Evolutionary conservation across 2,888 invertebrate species (phyloP).

Genomic region (Pasiphila rectangulata): DNA sequence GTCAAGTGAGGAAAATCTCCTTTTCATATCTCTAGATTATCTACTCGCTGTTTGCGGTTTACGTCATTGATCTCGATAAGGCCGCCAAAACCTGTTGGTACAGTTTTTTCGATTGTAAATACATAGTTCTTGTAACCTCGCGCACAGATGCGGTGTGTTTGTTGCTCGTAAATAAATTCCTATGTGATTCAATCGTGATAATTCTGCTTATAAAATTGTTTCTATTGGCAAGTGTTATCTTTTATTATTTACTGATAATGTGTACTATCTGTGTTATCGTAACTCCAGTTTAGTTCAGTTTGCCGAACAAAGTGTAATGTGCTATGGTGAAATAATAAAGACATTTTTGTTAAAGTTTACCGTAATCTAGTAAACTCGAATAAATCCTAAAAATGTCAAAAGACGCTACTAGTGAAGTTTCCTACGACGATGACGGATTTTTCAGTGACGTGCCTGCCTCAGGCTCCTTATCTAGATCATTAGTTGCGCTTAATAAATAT

Average conservation of each 20-base stretch:
- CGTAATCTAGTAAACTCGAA: slow-evolving; percentile 33
- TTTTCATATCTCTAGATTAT: slow-evolving; percentile 42
- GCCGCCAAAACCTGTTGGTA: slow-evolving; percentile 64
- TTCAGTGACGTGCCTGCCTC: slow-evolving; percentile 63
- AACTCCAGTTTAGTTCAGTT: slow-evolving; percentile 49
- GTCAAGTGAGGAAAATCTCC: slow-evolving; percentile 30
- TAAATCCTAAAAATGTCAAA: slow-evolving; percentile 27
- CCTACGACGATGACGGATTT: slow-evolving; percentile 64
- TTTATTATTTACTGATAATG: slow-evolving; percentile 51
- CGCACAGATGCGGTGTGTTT: slow-evolving; percentile 51
- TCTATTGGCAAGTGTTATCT: slow-evolving; percentile 59
- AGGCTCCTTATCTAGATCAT: slow-evolving; percentile 64
- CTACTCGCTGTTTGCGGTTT: slow-evolving; percentile 50
- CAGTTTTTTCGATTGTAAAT: slow-evolving; percentile 70
- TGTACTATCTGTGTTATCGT: slow-evolving; percentile 50
- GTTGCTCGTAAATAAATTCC: slow-evolving; percentile 39
- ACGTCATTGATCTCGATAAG: slow-evolving; percentile 63
- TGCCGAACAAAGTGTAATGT: slow-evolving; percentile 43
- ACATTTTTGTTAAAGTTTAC: slow-evolving; percentile 43
- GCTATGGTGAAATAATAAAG: slow-evolving; percentile 39
- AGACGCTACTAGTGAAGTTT: slow-evolving; percentile 34
- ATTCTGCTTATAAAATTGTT: slow-evolving; percentile 37
- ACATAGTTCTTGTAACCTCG: slow-evolving; percentile 54
- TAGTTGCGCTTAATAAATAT: slow-evolving; percentile 67
- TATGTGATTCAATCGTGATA: slow-evolving; percentile 32